Conservation (phyloP, 2,888 invertebrate species). For the Folsomia candida region DNA sequence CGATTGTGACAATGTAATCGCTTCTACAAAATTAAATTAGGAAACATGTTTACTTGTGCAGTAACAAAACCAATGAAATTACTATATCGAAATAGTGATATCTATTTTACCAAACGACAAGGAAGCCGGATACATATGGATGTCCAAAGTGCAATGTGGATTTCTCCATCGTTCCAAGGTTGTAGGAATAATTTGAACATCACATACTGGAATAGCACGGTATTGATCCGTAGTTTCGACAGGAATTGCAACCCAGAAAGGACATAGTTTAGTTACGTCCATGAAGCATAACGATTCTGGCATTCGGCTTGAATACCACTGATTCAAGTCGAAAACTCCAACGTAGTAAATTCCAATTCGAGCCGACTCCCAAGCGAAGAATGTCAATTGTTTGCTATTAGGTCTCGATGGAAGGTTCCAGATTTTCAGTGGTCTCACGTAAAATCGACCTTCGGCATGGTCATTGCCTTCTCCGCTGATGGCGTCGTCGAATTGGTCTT, state of each 20-base stretch:
- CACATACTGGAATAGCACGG: conserved; percentile 54
- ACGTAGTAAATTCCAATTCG: conserved; percentile 45
- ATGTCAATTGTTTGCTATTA: conserved; percentile 30
- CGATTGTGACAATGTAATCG: conserved; percentile 36
- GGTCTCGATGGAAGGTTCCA: conserved; percentile 34
- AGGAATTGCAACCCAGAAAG: conserved; percentile 47
- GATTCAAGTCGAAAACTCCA: conserved; percentile 79
- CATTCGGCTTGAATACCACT: conserved; percentile 94
- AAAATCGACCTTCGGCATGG: conserved; percentile 22
- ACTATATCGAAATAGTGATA: not conserved
- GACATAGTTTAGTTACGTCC: conserved; percentile 37
- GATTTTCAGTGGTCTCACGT: conserved; percentile 44
- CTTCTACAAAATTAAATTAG: conserved; percentile 31
- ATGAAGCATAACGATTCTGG: conserved; percentile 57
- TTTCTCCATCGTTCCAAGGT: conserved; percentile 71
- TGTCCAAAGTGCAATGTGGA: conserved; percentile 41
- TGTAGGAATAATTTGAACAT: conserved; percentile 60
- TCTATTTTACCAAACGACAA: conserved; percentile 68
- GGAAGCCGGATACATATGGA: conserved; percentile 77
- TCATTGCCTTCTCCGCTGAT: conserved; percentile 23
- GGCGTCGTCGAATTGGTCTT: conserved; percentile 36
- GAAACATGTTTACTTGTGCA: not conserved
- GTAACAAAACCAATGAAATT: not conserved
- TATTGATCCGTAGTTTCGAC: conserved; percentile 23
- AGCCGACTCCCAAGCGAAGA: conserved; percentile 45